Percentiles rank a stretch among this genome's conserved stretches.
Conservation (phyloP, 2,888 invertebrate genomes). For the Phoenoteleia sp. region DNA sequence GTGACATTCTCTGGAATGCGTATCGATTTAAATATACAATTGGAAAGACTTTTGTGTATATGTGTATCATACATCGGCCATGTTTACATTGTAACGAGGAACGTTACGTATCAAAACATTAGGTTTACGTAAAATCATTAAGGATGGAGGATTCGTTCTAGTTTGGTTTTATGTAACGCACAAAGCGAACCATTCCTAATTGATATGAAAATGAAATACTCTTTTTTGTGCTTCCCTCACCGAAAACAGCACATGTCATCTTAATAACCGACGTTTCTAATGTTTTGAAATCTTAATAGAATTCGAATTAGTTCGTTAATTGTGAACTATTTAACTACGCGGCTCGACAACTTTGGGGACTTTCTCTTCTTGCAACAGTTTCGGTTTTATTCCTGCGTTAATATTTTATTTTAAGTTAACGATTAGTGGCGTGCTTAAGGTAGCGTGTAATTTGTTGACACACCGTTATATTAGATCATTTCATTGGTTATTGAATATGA, state of each 20-base stretch:
- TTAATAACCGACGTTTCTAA: slow-evolving; percentile 61
- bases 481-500: slow-evolving; percentile 46
- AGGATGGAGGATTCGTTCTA: slow-evolving; percentile 51
- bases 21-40: slow-evolving; percentile 53
- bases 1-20: neutral
- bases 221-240: slow-evolving; percentile 2
- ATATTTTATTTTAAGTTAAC: slow-evolving; percentile 27
- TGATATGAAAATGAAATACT: slow-evolving; percentile 57
- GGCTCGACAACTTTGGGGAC: slow-evolving; percentile 25
- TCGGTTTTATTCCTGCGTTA: slow-evolving; percentile 21
- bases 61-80: neutral
- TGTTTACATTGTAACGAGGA: slow-evolving; percentile 44
- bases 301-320: slow-evolving; percentile 64
- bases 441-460: slow-evolving; percentile 69
- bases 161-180: slow-evolving; percentile 62
- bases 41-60: slow-evolving; percentile 35
- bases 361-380: slow-evolving; percentile 70
- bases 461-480: slow-evolving; percentile 63
- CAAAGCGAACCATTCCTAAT: slow-evolving; percentile 65
- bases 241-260: slow-evolving; percentile 65
- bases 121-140: slow-evolving; percentile 65
- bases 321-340: slow-evolving; percentile 48
- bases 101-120: slow-evolving; percentile 51
- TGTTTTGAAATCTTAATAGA: slow-evolving; percentile 65
- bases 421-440: slow-evolving; percentile 58